Conservation (phyloP, 2,888 invertebrate species). For the Acanthoscelides obtectus region DNA sequence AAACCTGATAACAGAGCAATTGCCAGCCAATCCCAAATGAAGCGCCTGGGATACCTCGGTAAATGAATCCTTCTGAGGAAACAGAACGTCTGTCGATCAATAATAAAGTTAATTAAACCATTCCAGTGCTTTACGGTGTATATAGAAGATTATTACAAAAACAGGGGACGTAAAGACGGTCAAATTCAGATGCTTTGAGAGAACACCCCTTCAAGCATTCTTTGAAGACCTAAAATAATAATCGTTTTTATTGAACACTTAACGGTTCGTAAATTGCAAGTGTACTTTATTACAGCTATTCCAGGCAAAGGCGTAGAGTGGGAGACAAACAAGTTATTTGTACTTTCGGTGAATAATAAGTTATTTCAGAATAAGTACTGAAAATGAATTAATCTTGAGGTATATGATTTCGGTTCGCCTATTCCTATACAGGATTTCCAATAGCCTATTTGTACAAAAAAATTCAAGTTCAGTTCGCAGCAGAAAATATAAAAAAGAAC, state of each 20-base stretch:
- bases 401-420: too few relatives aligned
- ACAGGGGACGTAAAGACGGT: background rate
- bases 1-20: too few relatives aligned
- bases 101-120: background rate
- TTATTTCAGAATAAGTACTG: too few relatives aligned
- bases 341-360: too few relatives aligned
- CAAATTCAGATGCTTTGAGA: background rate
- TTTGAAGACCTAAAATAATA: background rate
- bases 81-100: background rate
- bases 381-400: too few relatives aligned
- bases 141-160: background rate
- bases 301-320: background rate
- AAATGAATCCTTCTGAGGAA: background rate
- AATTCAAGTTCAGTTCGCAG: too few relatives aligned
- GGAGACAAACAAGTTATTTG: too few relatives aligned
- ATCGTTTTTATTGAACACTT: background rate
- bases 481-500: too few relatives aligned
- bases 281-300: background rate
- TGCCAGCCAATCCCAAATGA: background rate
- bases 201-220: background rate
- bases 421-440: too few relatives aligned
- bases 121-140: background rate
- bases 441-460: too few relatives aligned
- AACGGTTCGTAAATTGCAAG: background rate
- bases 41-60: background rate